phyloP scores from a whole-genome alignment of 2,113 vertebrate species.

The Albula glossodonta region DNA sequence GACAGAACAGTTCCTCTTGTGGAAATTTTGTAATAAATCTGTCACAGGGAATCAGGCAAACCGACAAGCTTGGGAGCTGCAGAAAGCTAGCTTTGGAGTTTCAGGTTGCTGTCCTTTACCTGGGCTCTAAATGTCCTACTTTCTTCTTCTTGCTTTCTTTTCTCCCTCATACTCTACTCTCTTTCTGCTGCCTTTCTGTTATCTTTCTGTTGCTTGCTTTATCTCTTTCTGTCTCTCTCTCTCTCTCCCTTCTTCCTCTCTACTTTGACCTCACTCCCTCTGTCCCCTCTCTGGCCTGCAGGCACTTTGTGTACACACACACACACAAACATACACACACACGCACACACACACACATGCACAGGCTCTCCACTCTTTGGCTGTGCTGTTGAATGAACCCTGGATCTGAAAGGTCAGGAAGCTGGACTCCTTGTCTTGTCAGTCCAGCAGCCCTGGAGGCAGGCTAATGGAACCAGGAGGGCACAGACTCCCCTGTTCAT shows the following conservation, averaged over 20 bases:
- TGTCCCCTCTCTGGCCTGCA: background rate
- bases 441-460: background rate
- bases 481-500: background rate
- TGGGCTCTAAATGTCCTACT: background rate
- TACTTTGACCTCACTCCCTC: background rate
- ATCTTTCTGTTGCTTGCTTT: background rate
- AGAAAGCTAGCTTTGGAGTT: background rate
- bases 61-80: background rate
- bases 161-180: slow-evolving; percentile 44
- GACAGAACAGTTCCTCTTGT: background rate
- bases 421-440: background rate
- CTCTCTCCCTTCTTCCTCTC: slow-evolving; percentile 42
- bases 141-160: slow-evolving; percentile 39
- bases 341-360: background rate
- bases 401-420: background rate
- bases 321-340: background rate
- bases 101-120: background rate
- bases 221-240: slow-evolving; percentile 45
- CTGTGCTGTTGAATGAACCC: background rate
- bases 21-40: background rate
- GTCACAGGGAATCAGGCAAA: background rate
- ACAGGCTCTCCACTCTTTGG: background rate
- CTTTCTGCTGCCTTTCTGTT: slow-evolving; percentile 27
- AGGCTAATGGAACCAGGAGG: background rate
- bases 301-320: background rate